These are phyloP conservation scores for Aptenodytes patagonicus DNA, from an alignment of 2,113 vertebrate genomes.

Conservation along the genomic window DNA sequence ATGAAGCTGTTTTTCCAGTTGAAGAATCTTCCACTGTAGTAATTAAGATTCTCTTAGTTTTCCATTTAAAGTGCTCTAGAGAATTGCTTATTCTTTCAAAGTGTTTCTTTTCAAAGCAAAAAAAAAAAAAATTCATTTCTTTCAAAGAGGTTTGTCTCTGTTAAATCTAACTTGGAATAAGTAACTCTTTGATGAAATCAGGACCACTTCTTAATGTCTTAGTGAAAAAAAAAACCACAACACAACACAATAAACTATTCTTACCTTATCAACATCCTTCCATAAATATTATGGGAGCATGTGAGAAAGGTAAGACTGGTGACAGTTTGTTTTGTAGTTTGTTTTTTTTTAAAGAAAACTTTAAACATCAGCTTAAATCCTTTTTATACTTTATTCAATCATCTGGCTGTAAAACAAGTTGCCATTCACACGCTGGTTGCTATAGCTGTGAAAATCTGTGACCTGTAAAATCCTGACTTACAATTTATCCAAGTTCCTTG, in stretches of 20 bases:
- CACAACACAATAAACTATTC: neutral
- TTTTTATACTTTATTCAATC: neutral
- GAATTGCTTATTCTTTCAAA: neutral
- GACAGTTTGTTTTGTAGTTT: neutral
- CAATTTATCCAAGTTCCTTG: neutral
- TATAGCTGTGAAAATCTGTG: neutral
- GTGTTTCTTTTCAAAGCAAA: neutral
- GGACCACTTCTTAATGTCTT: neutral
- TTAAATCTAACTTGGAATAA: neutral
- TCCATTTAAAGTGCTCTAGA: neutral
- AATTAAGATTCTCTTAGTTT: conserved; percentile 18
- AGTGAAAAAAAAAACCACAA: neutral
- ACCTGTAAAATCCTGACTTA: neutral
- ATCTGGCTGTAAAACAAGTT: neutral
- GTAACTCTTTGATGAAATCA: neutral
- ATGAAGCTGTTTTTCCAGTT: conserved; percentile 14
- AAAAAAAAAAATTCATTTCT: neutral
- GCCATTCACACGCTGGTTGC: neutral
- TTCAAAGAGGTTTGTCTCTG: neutral
- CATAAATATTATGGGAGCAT: neutral
- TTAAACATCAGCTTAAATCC: neutral
- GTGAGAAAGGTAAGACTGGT: neutral
- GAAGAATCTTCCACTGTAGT: neutral
- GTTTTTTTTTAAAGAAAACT: neutral
- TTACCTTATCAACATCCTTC: neutral